Evolutionary conservation across 2,888 invertebrate species (phyloP).

Genomic region (Xanthia icteritia): DNA sequence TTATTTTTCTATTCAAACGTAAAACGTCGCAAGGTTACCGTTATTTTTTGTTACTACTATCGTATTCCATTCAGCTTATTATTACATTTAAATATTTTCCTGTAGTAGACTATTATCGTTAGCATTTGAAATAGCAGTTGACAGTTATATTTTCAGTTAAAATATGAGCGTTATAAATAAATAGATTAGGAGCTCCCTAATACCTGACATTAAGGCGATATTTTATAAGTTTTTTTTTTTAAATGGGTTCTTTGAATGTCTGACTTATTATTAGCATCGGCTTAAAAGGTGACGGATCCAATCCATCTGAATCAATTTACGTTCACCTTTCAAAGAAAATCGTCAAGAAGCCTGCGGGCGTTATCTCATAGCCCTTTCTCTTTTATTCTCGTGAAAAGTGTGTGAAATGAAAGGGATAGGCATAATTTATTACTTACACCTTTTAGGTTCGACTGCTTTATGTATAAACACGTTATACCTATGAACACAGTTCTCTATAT

Average conservation of each 20-base stretch:
- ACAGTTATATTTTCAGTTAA: conserved; percentile 46
- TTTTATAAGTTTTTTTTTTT: conserved; percentile 49
- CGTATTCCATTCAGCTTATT: conserved; percentile 36
- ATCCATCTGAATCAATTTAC: conserved; percentile 80
- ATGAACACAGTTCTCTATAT: conserved; percentile 39
- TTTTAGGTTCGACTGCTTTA: conserved; percentile 48
- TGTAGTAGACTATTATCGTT: conserved; percentile 29
- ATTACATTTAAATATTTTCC: conserved; percentile 52
- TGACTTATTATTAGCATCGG: conserved; percentile 69
- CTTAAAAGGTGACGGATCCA: conserved; percentile 69
- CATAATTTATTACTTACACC: conserved; percentile 52
- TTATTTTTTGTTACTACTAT: conserved; percentile 40
- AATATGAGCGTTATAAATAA: conserved; percentile 60
- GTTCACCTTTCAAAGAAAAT: conserved; percentile 75
- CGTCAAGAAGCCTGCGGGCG: conserved; percentile 60
- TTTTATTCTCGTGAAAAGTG: conserved; percentile 57
- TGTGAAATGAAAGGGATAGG: conserved; percentile 62
- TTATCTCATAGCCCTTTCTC: conserved; percentile 65
- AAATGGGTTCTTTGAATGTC: conserved; percentile 41
- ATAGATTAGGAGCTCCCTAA: conserved; percentile 41
- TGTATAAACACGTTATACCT: conserved; percentile 46
- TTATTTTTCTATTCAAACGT: conserved; percentile 29
- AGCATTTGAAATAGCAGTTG: conserved; percentile 45
- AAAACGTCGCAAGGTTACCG: conserved; percentile 36
- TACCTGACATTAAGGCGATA: conserved; percentile 53